A percentile compares a stretch with the other conserved stretches of the same genome.
These are phyloP conservation scores for Drosophila rhopaloa DNA, from an alignment of 1,140 invertebrate species.

Conservation along the genomic window DNA sequence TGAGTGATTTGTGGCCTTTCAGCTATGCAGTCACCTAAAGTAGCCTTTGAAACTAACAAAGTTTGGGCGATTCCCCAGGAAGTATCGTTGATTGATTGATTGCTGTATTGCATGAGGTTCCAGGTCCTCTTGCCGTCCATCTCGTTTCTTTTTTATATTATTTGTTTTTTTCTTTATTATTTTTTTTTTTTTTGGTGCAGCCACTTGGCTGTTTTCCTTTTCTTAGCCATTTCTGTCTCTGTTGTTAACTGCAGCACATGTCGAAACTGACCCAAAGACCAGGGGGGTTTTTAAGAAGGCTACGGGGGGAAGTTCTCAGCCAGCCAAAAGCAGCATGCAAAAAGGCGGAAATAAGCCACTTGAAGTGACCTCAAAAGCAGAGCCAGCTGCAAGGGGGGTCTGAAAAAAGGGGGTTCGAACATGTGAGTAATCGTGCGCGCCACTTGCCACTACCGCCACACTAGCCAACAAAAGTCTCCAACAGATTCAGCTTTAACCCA, in stretches of 20 bases:
- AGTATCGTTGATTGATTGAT: conserved; percentile 26
- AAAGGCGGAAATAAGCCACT: conserved; percentile 83
- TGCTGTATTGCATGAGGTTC: conserved; percentile 28
- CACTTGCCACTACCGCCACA: conserved; percentile 60
- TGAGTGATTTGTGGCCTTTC: conserved; percentile 21
- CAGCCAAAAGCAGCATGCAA: conserved; percentile 48
- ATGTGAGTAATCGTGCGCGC: conserved; percentile 72
- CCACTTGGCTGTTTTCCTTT: conserved; percentile 27
- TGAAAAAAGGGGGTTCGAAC: conserved; percentile 8
- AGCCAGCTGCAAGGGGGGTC: background rate
- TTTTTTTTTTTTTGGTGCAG: conserved; percentile 11
- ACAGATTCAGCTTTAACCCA: conserved; percentile 12
- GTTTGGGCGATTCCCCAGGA: background rate
- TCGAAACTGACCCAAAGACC: conserved; percentile 53
- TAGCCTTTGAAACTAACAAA: background rate
- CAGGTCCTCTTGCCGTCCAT: conserved; percentile 35
- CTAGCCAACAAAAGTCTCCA: conserved; percentile 53
- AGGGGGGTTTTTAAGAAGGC: background rate
- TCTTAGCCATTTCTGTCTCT: conserved; percentile 31
- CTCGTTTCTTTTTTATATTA: background rate
- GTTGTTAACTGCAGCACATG: conserved; percentile 56
- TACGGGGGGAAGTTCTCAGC: background rate
- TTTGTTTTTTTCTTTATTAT: background rate
- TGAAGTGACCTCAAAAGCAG: conserved; percentile 75
- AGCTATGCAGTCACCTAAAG: conserved; percentile 13